phyloP scores from a whole-genome alignment of 2,888 invertebrate species.

The Axea sp. region DNA sequence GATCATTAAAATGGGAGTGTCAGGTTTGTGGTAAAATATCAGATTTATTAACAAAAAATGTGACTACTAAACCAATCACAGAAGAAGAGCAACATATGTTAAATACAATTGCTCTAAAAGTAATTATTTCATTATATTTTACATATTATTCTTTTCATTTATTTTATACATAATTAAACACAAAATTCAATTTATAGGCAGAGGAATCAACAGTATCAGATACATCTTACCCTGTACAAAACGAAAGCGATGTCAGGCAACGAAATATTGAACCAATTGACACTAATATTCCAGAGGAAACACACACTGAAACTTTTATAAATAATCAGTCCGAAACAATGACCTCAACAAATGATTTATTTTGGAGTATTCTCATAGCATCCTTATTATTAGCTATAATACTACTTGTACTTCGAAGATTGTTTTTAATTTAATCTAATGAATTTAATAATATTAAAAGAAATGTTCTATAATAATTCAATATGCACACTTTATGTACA shows the following conservation, averaged over 20 bases:
- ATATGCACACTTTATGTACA: slow-evolving; percentile 18
- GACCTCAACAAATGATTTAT: slow-evolving; percentile 79
- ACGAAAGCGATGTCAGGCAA: slow-evolving; percentile 70
- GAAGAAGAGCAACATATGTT: slow-evolving; percentile 81
- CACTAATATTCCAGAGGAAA: slow-evolving; percentile 68
- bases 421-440: slow-evolving; percentile 79
- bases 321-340: slow-evolving; percentile 72
- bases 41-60: slow-evolving; percentile 80
- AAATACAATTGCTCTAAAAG: slow-evolving; percentile 81
- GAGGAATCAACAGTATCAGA: slow-evolving; percentile 69
- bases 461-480: neutral
- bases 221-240: slow-evolving; percentile 63
- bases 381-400: slow-evolving; percentile 79
- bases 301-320: slow-evolving; percentile 74
- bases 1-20: slow-evolving; percentile 84
- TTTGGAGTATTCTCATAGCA: slow-evolving; percentile 80
- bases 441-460: slow-evolving; percentile 62
- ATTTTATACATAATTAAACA: too few species aligned
- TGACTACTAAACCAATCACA: slow-evolving; percentile 78
- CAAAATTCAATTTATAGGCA: too few species aligned
- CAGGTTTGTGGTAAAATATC: slow-evolving; percentile 83
- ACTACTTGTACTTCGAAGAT: slow-evolving; percentile 79
- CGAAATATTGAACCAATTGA: slow-evolving; percentile 66
- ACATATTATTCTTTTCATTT: too few species aligned
- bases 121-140: slow-evolving; percentile 66